phyloP scores from a whole-genome alignment of 2,888 invertebrate genomes.

The Dioctria rufipes region DNA sequence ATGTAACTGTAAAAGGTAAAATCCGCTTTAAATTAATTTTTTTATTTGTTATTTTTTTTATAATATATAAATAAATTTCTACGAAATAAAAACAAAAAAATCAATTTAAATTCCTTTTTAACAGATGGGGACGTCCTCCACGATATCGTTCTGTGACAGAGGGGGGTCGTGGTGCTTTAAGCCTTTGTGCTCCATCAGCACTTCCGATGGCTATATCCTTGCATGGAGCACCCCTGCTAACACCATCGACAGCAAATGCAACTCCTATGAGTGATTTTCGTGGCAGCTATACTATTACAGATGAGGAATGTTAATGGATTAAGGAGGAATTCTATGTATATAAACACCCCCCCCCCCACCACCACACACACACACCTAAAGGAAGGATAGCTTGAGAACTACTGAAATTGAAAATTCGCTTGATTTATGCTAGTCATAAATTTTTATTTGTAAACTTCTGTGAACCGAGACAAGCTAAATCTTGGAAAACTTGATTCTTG shows the following conservation, averaged over 20 bases:
- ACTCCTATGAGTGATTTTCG: constrained; percentile 70
- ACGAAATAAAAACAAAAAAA: neutral
- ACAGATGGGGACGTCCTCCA: constrained; percentile 80
- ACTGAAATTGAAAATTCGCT: constrained; percentile 22
- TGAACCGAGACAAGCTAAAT: neutral
- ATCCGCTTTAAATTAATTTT: constrained; percentile 36
- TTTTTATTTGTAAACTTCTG: constrained; percentile 7
- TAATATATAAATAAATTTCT: neutral
- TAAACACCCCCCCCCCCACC: neutral
- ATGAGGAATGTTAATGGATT: constrained; percentile 64
- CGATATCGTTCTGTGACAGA: constrained; percentile 82
- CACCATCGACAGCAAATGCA: constrained; percentile 68
- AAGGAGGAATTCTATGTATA: neutral
- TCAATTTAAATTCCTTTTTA: constrained; percentile 61
- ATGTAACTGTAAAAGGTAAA: constrained; percentile 83
- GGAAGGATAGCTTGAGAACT: neutral
- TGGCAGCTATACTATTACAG: constrained; percentile 69
- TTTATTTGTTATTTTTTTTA: no score
- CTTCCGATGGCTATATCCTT: constrained; percentile 84
- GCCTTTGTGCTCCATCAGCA: constrained; percentile 81
- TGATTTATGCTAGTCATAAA: constrained; percentile 38
- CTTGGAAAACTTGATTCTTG: no score
- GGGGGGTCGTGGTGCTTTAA: constrained; percentile 77
- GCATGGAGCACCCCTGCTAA: constrained; percentile 75
- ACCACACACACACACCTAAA: neutral